A percentile compares a stretch with the other conserved stretches of the same genome.
phyloP scores from a whole-genome alignment of 2,888 invertebrate species.

The Azorinus chamasolen region DNA sequence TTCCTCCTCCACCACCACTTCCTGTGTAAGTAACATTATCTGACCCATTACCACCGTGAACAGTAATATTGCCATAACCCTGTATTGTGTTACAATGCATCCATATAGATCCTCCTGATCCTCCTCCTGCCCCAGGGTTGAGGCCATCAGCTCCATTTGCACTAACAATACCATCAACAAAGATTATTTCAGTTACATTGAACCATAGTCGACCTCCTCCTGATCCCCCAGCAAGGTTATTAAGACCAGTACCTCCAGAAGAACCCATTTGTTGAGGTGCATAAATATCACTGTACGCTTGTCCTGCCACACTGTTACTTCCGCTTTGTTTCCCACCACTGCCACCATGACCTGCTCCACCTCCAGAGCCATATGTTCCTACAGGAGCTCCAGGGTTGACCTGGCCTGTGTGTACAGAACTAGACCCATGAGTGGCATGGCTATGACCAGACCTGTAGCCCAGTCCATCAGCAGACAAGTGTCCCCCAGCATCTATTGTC shows the following conservation, averaged over 20 bases:
- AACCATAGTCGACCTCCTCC: conserved; percentile 79
- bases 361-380: conserved; percentile 31
- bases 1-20: conserved; percentile 78
- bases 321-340: conserved; percentile 69
- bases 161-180: conserved; percentile 77
- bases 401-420: conserved; percentile 66
- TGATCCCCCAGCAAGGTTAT: conserved; percentile 62
- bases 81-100: conserved; percentile 73
- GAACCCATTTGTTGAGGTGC: conserved; percentile 76
- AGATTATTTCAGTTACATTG: conserved; percentile 77
- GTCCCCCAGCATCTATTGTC: conserved; percentile 78
- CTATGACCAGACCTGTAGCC: conserved; percentile 73
- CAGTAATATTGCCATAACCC: conserved; percentile 76
- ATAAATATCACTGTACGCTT: conserved; percentile 76
- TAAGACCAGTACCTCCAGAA: conserved; percentile 67
- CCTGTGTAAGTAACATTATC: conserved; percentile 61
- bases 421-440: conserved; percentile 61
- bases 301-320: conserved; percentile 56
- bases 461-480: conserved; percentile 71
- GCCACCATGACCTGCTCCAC: conserved; percentile 77
- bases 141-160: conserved; percentile 69
- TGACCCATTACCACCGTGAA: conserved; percentile 75
- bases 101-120: conserved; percentile 79
- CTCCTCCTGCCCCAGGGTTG: conserved; percentile 69
- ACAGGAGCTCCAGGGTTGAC: conserved; percentile 73